Evolutionary conservation across 1,140 invertebrate species (phyloP).

Genomic region (Pteromalus puparum): DNA sequence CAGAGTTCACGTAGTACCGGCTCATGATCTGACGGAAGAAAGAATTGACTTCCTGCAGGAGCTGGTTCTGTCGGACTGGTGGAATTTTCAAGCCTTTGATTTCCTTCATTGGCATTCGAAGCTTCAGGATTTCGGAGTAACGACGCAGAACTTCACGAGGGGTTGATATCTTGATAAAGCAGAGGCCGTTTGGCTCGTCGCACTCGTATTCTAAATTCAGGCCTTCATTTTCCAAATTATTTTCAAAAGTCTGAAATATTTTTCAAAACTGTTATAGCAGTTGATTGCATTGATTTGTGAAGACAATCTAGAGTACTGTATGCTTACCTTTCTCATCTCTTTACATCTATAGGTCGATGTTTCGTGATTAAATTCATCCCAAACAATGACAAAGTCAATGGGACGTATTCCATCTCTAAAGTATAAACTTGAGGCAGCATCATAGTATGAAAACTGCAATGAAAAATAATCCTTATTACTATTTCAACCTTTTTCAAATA

Average conservation of each 20-base stretch:
- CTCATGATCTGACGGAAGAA: conserved; percentile 78
- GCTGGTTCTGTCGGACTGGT: conserved; percentile 77
- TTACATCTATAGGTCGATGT: conserved; percentile 61
- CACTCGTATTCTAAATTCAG: conserved; percentile 81
- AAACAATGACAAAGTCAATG: conserved; percentile 88
- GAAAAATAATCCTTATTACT: neutral
- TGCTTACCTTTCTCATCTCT: conserved; percentile 62
- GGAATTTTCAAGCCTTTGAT: conserved; percentile 79
- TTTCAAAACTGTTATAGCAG: conserved; percentile 24
- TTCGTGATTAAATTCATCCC: conserved; percentile 75
- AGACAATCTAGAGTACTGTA: neutral
- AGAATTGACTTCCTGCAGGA: conserved; percentile 79
- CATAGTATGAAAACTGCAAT: conserved; percentile 35
- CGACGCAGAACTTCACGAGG: conserved; percentile 89
- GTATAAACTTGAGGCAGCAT: conserved; percentile 70
- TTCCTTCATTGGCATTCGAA: conserved; percentile 96
- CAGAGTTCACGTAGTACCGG: conserved; percentile 80
- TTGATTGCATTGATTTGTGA: neutral
- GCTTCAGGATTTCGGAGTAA: conserved; percentile 95
- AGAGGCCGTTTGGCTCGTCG: conserved; percentile 78
- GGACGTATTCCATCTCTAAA: conserved; percentile 82
- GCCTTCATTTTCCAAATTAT: conserved; percentile 81
- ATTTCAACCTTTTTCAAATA: conserved; percentile 5
- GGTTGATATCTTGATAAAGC: conserved; percentile 90
- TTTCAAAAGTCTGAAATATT: conserved; percentile 78